Percentiles rank a stretch among this genome's conserved stretches.
These are phyloP conservation scores for Oreonectes daqikongensis DNA, from an alignment of 2,797 vertebrate genomes.

Conservation along the genomic window DNA sequence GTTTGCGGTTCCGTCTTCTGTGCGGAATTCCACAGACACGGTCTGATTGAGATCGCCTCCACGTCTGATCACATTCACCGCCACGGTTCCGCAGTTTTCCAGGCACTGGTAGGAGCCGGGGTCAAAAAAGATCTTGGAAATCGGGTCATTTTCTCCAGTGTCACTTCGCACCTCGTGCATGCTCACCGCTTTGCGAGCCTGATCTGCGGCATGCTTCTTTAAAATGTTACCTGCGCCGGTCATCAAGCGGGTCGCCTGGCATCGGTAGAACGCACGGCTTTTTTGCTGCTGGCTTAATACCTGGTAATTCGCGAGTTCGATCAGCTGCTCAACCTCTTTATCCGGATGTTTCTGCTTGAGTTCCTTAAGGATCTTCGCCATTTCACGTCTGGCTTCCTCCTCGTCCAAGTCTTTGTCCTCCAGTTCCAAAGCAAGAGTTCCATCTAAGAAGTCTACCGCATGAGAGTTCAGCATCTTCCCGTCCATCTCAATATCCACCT, in stretches of 20 bases:
- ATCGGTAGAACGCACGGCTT: slow-evolving; percentile 96
- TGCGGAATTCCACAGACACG: slow-evolving; percentile 92
- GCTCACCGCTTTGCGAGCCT: slow-evolving; percentile 96
- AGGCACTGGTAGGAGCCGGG: slow-evolving; percentile 95
- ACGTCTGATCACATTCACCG: slow-evolving; percentile 88
- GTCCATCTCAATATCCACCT: slow-evolving; percentile 98
- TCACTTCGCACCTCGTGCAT: slow-evolving; percentile 96
- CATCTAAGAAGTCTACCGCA: slow-evolving; percentile 92
- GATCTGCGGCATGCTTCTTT: slow-evolving; percentile 96
- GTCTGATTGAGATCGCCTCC: slow-evolving; percentile 91
- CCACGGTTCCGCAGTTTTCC: slow-evolving; percentile 97
- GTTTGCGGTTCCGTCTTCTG: slow-evolving; percentile 96
- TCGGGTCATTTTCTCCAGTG: slow-evolving; percentile 84
- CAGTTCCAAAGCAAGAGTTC: slow-evolving; percentile 85
- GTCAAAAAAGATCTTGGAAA: slow-evolving; percentile 93
- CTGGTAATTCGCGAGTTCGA: slow-evolving; percentile 97
- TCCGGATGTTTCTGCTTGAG: slow-evolving; percentile 98
- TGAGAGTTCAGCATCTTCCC: slow-evolving; percentile 98
- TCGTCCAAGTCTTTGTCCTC: slow-evolving; percentile 95
- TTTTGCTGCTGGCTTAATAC: slow-evolving; percentile 98
- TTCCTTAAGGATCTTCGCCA: slow-evolving; percentile 97
- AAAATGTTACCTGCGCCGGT: slow-evolving; percentile 97
- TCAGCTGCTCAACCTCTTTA: slow-evolving; percentile 96
- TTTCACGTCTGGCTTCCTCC: slow-evolving; percentile 94
- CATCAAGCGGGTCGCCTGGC: slow-evolving; percentile 97